These are phyloP conservation scores for Halcyon smyrnensis DNA, from an alignment of 2,797 vertebrate species.

Conservation along the genomic window DNA sequence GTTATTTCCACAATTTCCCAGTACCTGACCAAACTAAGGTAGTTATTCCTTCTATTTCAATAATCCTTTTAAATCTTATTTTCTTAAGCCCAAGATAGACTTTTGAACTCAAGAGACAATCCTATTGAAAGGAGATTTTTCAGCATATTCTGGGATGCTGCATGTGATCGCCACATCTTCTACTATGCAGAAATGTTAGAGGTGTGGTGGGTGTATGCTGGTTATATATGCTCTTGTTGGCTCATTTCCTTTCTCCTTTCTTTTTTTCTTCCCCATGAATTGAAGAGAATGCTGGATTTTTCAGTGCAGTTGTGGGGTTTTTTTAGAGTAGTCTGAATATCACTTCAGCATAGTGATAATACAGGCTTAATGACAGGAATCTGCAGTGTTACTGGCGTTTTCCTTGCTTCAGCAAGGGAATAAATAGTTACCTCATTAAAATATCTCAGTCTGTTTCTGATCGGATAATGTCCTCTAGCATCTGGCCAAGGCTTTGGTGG, in stretches of 20 bases:
- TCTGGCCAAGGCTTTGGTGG: constrained; percentile 12
- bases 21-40: neutral
- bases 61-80: constrained; percentile 17
- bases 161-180: neutral
- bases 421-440: constrained; percentile 22
- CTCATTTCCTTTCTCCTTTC: constrained; percentile 19
- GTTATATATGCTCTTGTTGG: neutral
- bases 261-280: constrained; percentile 19
- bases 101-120: neutral
- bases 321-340: neutral
- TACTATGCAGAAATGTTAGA: neutral
- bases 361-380: constrained; percentile 5
- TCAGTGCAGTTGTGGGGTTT: neutral
- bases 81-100: neutral
- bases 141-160: neutral
- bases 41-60: neutral
- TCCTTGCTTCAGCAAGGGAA: neutral
- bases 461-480: neutral
- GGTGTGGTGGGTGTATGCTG: neutral
- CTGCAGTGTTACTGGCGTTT: neutral
- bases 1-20: neutral
- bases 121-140: constrained; percentile 9
- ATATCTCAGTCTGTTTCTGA: neutral
- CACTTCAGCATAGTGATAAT: neutral
- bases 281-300: constrained; percentile 16